Evolutionary conservation across 2,113 vertebrate genomes (phyloP), one percentile per base, ranked within the genome.

Genomic region (Ardeotis arabs): DNA sequence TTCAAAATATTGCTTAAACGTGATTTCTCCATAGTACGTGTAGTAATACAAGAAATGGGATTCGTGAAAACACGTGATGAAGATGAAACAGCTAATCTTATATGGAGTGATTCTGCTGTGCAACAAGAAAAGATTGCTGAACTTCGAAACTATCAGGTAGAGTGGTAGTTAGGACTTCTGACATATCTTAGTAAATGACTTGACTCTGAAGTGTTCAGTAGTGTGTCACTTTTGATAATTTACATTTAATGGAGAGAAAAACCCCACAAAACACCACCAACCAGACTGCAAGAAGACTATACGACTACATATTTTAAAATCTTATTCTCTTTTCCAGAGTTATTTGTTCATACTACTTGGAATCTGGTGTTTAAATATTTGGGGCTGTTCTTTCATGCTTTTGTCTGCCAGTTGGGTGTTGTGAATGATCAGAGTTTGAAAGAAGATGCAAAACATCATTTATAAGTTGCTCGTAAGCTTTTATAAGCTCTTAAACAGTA

Each of bases 41-140:
- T 99, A 55, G 99, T 98, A 56, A 99, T 99, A 95, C 98, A 97
- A 66, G 99, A 99, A 96, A 98, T 99, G 98, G 98, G 97, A 81
- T 99, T 99, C 97, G 97, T 99, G 93, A 99, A 99, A 97, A 98
- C 98, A 16, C 97, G 99, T 24, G 99, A 99, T 88, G 99, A 99
- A 28, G 99, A 99, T 91, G 99, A 99, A 94, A 99, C 99, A 4
- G 99, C 99, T 95, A 99, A 99, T 97, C 99, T 99, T 70, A 99
- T 99, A 95, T 99, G 99, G 99, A 99, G 98, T 55, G 99, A 99
- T 94, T 99, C 99, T 66, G 99, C 99, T 5, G 99, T 99, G 89
- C 99, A 99, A 87, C 99, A 99, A 21, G 99, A 99, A 94, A 99
- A 99, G 98, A 99, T 99, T 41, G 98, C 99, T 85, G 99, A 99